Percentiles rank a stretch among this genome's conserved stretches.
phyloP scores from a whole-genome alignment of 2,888 invertebrate species.

The Diabrotica balteata region DNA sequence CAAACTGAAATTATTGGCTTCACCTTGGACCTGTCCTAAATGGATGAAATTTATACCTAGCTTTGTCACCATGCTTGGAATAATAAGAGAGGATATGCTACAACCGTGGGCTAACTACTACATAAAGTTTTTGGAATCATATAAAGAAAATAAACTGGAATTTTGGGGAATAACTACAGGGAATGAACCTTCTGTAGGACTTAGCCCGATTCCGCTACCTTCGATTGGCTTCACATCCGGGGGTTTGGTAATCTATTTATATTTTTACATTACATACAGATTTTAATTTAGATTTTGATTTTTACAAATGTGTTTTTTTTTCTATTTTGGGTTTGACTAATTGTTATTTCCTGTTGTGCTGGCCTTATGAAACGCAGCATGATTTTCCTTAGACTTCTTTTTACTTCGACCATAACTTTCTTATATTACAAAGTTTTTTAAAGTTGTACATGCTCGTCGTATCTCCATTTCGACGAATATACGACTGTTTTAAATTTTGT shows the following conservation, averaged over 20 bases:
- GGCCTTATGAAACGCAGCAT: no score
- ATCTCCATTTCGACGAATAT: no score
- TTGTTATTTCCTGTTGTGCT: no score
- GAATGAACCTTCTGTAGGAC: conserved; percentile 82
- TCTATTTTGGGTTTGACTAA: no score
- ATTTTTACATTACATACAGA: not conserved
- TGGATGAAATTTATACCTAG: conserved; percentile 62
- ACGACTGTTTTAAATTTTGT: no score
- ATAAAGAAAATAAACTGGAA: conserved; percentile 69
- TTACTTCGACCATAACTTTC: no score
- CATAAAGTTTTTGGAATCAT: conserved; percentile 79
- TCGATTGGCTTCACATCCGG: conserved; percentile 13
- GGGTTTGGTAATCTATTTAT: conserved; percentile 17
- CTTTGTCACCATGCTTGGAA: conserved; percentile 51
- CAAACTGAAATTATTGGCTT: conserved; percentile 60
- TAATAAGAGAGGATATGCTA: conserved; percentile 62
- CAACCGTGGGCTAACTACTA: conserved; percentile 84
- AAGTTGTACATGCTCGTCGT: no score
- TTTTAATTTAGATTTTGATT: no score
- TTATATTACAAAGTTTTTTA: no score
- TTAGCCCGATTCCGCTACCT: conserved; percentile 20
- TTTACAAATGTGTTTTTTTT: no score
- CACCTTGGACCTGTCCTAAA: conserved; percentile 61
- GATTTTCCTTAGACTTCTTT: no score
- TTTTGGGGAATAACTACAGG: conserved; percentile 88